Evolutionary conservation across 2,113 vertebrate species (phyloP).

Genomic region (Agapornis roseicollis): DNA sequence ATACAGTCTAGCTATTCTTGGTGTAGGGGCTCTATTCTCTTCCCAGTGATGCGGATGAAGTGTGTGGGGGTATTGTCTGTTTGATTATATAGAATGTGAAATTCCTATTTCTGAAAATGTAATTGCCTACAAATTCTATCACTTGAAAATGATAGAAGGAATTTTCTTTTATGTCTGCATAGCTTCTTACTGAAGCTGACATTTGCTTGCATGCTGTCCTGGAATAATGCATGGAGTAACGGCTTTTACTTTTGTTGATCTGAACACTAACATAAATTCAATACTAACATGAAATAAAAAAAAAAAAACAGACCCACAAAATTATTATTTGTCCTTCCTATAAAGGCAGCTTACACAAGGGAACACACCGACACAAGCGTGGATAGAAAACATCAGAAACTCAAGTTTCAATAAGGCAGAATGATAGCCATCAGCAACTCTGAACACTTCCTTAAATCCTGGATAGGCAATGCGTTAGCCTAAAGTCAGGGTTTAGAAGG

Average conservation of each 20-base stretch:
- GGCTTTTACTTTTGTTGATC: not conserved
- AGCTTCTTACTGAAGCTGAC: not conserved
- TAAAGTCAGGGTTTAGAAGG: not conserved
- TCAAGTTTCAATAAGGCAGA: not conserved
- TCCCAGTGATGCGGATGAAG: not conserved
- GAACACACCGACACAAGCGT: not conserved
- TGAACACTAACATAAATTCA: not conserved
- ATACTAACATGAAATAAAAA: not conserved
- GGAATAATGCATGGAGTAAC: not conserved
- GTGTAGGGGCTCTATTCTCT: not conserved
- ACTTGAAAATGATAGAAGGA: not conserved
- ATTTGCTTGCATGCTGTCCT: not conserved
- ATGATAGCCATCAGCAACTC: not conserved
- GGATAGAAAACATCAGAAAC: not conserved
- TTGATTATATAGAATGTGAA: not conserved
- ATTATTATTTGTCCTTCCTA: not conserved
- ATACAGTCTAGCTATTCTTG: not conserved
- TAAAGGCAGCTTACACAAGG: rapidly evolving
- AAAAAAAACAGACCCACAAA: not conserved
- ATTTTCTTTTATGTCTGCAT: not conserved
- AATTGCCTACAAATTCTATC: not conserved
- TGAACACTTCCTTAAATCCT: not conserved
- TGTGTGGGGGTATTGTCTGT: not conserved
- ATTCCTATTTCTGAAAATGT: not conserved
- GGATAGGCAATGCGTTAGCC: not conserved